Base-by-base conservation (phyloP, 2,113 vertebrate genomes). In the Syngnathus scovelli region DNA sequence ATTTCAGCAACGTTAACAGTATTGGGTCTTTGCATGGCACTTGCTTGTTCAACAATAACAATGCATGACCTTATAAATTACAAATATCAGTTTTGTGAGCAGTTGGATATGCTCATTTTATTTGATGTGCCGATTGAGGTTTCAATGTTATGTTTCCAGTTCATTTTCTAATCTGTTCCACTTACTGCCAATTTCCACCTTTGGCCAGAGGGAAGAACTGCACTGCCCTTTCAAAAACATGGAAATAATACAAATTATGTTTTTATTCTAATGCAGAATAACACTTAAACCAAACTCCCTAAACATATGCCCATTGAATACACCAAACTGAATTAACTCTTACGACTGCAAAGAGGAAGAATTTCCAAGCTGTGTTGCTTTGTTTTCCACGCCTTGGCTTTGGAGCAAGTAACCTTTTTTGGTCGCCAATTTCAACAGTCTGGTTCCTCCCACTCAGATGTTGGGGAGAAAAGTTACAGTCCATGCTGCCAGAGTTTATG, bases 301-400 rank as follows among this genome's bases (percentile, higher is more conserved):
- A 68, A 81, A 67, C 68, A 76, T 67, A 61, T 70, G 64, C 66
- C 72, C 52, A 33, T 76, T 59, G 51, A 64, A 58, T 76, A 56
- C 70, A 63, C 74, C 68, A 74, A 80, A 79, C 68, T 61, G 52
- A 80, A 76, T 74, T 67, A 74, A 62, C 74, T 73, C 59, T 61
- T 41, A 0, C 23, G 38, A 18, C 69, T 74, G 71, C 74, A 74
- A 75, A 67, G 23, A 79, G 61, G 64, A 79, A 78, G 72, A 62
- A 76, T 79, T 72, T 74, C 55, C 77, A 80, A 81, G 68, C 71
- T 78, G 70, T 75, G 70, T 73, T 77, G 58, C 59, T 33, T 43
- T 27, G 49, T 61, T 55, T 59, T 27, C 1, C 10, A 56, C 8
- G 19, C 44, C 16, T 68, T 79, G 80, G 43, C 49, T 63, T 81